phyloP scores from a whole-genome alignment of 2,888 invertebrate species.

The Eumerus sabulonum region DNA sequence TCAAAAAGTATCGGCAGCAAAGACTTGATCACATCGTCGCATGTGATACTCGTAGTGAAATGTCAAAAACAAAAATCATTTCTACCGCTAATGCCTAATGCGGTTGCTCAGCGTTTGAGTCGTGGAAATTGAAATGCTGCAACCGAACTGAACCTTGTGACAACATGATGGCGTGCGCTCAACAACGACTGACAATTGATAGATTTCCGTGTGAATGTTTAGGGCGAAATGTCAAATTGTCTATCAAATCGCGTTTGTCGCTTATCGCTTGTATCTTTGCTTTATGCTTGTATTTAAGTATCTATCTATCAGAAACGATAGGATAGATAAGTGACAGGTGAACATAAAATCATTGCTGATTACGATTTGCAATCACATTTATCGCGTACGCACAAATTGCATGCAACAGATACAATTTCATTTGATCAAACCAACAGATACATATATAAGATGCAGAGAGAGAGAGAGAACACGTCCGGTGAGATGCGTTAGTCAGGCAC shows the following conservation, averaged over 20 bases:
- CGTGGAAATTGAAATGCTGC: too few relatives aligned
- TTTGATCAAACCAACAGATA: slow-evolving; percentile 53
- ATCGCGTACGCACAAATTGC: slow-evolving; percentile 65
- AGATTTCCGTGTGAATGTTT: too few relatives aligned
- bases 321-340: slow-evolving; percentile 49
- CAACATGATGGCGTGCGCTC: too few relatives aligned
- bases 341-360: slow-evolving; percentile 62
- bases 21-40: too few relatives aligned
- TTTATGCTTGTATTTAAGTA: slow-evolving; percentile 59
- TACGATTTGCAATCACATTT: slow-evolving; percentile 65
- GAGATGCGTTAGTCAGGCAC: slow-evolving; percentile 54
- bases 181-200: too few relatives aligned
- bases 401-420: slow-evolving; percentile 64
- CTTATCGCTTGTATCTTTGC: slow-evolving; percentile 53
- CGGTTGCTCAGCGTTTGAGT: too few relatives aligned
- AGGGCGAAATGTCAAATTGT: too few relatives aligned
- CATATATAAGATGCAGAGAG: background rate
- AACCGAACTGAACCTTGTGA: too few relatives aligned
- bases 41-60: too few relatives aligned
- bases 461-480: background rate
- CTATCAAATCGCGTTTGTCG: background rate
- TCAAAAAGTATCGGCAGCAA: too few relatives aligned
- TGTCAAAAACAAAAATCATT: too few relatives aligned
- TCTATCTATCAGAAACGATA: slow-evolving; percentile 50
- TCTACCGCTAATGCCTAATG: too few relatives aligned